phyloP scores from a whole-genome alignment of 1,140 invertebrate genomes.

The Drosophila suzukii region DNA sequence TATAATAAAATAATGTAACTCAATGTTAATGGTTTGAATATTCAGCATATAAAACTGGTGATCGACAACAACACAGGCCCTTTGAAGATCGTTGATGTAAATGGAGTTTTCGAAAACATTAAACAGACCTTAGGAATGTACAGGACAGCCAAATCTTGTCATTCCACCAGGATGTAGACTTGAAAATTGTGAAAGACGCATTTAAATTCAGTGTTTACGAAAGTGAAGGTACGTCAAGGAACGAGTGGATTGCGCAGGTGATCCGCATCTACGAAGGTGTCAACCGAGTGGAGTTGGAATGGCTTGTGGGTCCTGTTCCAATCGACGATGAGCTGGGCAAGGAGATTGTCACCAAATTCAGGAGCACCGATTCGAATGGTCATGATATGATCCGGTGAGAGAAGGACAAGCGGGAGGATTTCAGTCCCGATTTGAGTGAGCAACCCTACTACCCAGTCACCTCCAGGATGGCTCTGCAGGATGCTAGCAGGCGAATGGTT shows the following conservation, averaged over 20 bases:
- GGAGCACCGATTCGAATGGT: slow-evolving; percentile 96
- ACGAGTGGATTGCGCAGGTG: slow-evolving; percentile 92
- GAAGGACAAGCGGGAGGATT: slow-evolving; percentile 89
- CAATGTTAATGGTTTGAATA: background rate
- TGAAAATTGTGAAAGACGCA: slow-evolving; percentile 84
- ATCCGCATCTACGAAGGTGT: slow-evolving; percentile 90
- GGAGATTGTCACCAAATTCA: slow-evolving; percentile 92
- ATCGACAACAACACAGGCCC: slow-evolving; percentile 79
- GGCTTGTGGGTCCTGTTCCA: slow-evolving; percentile 97
- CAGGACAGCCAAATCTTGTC: slow-evolving; percentile 90
- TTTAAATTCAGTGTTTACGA: slow-evolving; percentile 84
- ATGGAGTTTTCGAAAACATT: slow-evolving; percentile 73
- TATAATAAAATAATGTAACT: no score
- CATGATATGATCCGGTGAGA: slow-evolving; percentile 92
- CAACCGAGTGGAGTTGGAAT: slow-evolving; percentile 93
- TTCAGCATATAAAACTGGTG: slow-evolving; percentile 50
- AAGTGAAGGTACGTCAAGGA: slow-evolving; percentile 91
- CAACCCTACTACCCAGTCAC: slow-evolving; percentile 94
- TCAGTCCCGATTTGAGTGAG: slow-evolving; percentile 90
- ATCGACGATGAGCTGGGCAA: slow-evolving; percentile 90
- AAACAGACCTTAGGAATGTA: slow-evolving; percentile 93
- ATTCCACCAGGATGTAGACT: slow-evolving; percentile 90
- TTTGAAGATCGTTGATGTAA: slow-evolving; percentile 86
- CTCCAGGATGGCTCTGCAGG: slow-evolving; percentile 89
- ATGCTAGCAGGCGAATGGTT: slow-evolving; percentile 85